These are phyloP conservation scores for Anoura caudifer DNA, from an alignment of 2,113 vertebrate species.

Conservation along the genomic window DNA sequence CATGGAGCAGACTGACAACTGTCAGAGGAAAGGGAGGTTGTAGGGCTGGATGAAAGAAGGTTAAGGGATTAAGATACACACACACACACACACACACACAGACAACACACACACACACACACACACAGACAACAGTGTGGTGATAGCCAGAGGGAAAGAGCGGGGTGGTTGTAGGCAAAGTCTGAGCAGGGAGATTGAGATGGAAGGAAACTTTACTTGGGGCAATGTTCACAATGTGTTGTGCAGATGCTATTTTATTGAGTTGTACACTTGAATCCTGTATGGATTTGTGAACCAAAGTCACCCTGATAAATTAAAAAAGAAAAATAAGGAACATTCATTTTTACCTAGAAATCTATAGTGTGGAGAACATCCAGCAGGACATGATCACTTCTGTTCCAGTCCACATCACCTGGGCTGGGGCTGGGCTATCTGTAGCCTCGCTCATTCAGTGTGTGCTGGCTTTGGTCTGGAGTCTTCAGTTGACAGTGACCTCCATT, in stretches of 20 bases:
- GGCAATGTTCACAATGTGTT: background rate
- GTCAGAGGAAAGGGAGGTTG: background rate
- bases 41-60: background rate
- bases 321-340: background rate
- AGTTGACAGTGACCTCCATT: rapidly evolving
- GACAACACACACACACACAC: background rate
- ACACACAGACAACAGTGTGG: background rate
- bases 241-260: background rate
- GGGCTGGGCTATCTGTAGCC: rapidly evolving
- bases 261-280: background rate
- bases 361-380: background rate
- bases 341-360: background rate
- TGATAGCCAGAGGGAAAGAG: background rate
- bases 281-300: background rate
- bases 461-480: background rate
- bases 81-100: too few relatives aligned
- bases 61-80: background rate
- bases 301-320: background rate
- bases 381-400: background rate
- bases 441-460: background rate
- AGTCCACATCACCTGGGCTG: rapidly evolving
- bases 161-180: background rate
- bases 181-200: background rate
- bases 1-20: background rate
- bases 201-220: background rate